Evolutionary conservation across 2,113 vertebrate species (phyloP), one percentile per base, ranked within the genome.

Genomic region (Cyprinodon tularosa): DNA sequence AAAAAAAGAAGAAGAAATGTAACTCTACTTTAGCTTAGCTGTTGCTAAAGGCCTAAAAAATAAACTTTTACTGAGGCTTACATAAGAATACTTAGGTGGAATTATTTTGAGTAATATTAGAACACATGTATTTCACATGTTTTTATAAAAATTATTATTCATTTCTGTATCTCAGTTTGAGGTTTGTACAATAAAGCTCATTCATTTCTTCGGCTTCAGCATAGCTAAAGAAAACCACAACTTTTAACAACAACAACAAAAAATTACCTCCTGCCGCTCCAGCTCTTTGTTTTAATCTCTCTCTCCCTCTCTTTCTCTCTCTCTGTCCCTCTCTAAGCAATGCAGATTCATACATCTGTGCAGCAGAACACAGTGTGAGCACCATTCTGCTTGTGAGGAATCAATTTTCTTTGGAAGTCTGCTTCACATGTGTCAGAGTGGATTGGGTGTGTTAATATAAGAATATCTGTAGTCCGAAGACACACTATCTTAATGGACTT

Each of bases 371-470:
- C 42, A 67, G 15, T n/a, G 78, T 47, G 12, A 72, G 72, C 15
- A 1, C 76, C 78, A 39, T 38, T 72, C 76, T 76, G 38, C 85
- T 86, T 86, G 84, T 84, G 82, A 66, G 79, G 44, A 80, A 88
- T 89, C 71, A 83, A 86, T 88, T 75, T 89, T 86, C 77, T 81
- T 78, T 14, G 68, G 70, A 77, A 44, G 76, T 81, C 80, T 86
- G 87, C 66, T 61, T 20, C 88, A 71, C 88, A 90, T 77, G 73
- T 90, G 89, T 79, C 48, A 37, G 66, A 47, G 72, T 82, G 83
- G 77, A 87, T 68, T n/a, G 59, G 40, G 36, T 82, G 76, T 63
- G 73, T 74, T 63, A 64, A 66, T 69, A 39, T 81, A 42, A 71
- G 73, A 38, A 59, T 59, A 4, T 45, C 2, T 66, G 29, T 47